Conservation (phyloP, 2,113 vertebrate species). For the Chrysochloris asiatica region DNA sequence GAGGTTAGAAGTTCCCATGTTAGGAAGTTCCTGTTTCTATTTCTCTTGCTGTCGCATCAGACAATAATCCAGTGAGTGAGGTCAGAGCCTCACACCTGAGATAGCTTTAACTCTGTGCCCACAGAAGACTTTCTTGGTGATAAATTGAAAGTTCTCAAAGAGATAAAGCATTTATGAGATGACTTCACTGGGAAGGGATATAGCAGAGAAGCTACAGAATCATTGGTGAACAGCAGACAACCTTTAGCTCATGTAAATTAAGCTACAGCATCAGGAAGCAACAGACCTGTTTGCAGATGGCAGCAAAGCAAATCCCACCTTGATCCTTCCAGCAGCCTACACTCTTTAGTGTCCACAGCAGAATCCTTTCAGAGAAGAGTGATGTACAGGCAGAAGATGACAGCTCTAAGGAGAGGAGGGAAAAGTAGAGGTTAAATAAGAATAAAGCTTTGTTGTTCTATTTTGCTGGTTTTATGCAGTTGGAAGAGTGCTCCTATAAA, state of each 20-base stretch:
- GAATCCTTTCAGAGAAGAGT: background rate
- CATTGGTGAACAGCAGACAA: background rate
- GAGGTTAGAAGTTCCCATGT: background rate
- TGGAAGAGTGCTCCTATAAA: background rate
- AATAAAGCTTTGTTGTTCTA: background rate
- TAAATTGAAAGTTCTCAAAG: background rate
- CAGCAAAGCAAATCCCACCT: background rate
- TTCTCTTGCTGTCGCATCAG: slow-evolving; percentile 27
- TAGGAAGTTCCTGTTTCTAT: background rate
- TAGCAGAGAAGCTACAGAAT: background rate
- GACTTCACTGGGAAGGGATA: background rate
- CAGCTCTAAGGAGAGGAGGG: background rate
- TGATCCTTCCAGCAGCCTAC: background rate
- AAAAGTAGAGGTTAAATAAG: background rate
- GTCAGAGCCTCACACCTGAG: background rate
- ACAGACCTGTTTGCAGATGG: background rate
- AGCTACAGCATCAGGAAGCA: background rate
- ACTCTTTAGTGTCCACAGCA: background rate
- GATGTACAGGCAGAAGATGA: background rate
- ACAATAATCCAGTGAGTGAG: background rate
- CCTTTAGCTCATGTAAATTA: background rate
- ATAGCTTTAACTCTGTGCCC: background rate
- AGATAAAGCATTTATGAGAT: background rate
- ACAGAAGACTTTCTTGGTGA: background rate
- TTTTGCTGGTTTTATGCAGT: background rate